phyloP scores from a whole-genome alignment of 2,113 vertebrate genomes.

The Pyxicephalus adspersus region DNA sequence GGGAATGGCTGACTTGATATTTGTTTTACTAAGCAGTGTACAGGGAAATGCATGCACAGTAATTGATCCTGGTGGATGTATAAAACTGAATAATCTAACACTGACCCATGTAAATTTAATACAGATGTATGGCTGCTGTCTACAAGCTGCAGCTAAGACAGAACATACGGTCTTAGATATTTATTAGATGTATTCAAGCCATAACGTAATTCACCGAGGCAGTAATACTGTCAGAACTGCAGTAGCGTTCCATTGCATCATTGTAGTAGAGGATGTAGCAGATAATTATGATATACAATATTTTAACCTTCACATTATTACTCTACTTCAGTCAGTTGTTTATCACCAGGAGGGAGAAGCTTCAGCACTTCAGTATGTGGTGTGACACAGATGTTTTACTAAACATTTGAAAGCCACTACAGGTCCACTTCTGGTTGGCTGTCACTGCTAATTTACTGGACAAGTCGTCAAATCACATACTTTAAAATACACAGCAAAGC shows the following conservation, averaged over 20 bases:
- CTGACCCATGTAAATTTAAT: conserved; percentile 49
- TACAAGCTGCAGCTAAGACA: conserved; percentile 51
- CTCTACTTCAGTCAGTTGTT: conserved; percentile 28
- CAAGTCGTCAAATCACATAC: background rate
- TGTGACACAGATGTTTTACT: conserved; percentile 13
- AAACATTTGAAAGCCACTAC: background rate
- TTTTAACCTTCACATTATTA: conserved; percentile 54
- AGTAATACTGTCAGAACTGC: conserved; percentile 46
- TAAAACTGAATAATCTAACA: conserved; percentile 52
- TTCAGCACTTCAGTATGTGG: conserved; percentile 4
- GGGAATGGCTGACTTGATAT: conserved; percentile 33
- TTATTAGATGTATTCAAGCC: conserved; percentile 48
- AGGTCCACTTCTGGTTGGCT: background rate
- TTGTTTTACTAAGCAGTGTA: conserved; percentile 57
- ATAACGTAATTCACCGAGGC: conserved; percentile 46
- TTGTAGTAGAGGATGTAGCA: conserved; percentile 46
- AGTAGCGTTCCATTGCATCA: conserved; percentile 50
- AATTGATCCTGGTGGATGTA: conserved; percentile 45
- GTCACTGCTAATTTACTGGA: too few species aligned
- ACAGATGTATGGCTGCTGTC: conserved; percentile 52
- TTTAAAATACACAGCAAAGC: too few species aligned
- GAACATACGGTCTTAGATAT: conserved; percentile 45
- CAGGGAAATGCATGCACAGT: conserved; percentile 53
- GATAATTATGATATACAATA: conserved; percentile 50
- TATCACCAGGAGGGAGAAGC: background rate